These are phyloP conservation scores for Centruroides vittatus DNA, from an alignment of 1,140 invertebrate genomes.

Conservation along the genomic window DNA sequence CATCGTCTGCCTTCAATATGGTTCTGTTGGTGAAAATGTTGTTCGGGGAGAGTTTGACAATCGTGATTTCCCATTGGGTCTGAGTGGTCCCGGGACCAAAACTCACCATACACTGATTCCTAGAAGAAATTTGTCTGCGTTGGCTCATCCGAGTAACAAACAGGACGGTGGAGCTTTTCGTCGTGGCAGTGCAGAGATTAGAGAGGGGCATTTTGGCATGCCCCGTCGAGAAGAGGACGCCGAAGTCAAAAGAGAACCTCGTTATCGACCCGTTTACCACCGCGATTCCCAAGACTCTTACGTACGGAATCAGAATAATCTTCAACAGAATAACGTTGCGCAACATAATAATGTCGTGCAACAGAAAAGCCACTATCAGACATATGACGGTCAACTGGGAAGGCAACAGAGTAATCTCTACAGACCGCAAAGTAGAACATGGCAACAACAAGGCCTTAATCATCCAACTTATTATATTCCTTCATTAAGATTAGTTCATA, in stretches of 20 bases:
- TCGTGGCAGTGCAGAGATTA: no score
- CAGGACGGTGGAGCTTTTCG: no score
- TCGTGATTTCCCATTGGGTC: conserved; percentile 4
- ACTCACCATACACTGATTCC: conserved; percentile 12
- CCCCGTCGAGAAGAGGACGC: no score
- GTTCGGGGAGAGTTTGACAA: neutral
- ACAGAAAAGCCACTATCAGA: no score
- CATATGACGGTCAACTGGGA: no score
- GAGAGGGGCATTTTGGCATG: no score
- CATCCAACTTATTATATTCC: conserved; percentile 5
- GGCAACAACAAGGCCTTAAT: no score
- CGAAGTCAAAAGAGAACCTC: no score
- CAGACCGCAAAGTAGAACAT: no score
- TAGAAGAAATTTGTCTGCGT: conserved; percentile 15
- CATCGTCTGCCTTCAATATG: conserved; percentile 17
- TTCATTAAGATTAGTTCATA: conserved; percentile 42
- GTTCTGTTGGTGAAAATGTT: conserved; percentile 6
- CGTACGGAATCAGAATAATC: neutral
- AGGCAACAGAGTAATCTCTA: no score
- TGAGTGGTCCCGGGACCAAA: neutral
- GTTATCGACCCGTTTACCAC: no score
- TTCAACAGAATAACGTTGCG: neutral
- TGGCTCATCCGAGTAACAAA: neutral
- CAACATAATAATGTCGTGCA: neutral
- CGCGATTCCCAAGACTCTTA: no score